Conservation (phyloP, 2,797 vertebrate species). For the Alosa sapidissima region DNA sequence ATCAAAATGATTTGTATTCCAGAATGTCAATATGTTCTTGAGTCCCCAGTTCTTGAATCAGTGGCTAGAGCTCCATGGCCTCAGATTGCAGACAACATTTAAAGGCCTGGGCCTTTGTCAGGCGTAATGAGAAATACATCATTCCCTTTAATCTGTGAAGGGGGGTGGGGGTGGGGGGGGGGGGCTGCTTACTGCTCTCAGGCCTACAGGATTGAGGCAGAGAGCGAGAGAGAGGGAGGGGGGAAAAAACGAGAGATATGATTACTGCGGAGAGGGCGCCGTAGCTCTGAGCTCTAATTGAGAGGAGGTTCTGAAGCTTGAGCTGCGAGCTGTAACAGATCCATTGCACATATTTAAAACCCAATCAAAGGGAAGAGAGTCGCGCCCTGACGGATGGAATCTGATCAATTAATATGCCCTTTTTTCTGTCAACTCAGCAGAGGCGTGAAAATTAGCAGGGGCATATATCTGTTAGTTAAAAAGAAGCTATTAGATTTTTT, state of each 20-base stretch:
- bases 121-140: slow-evolving; percentile 56
- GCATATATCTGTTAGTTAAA: neutral
- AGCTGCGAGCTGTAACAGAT: neutral
- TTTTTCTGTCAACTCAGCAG: neutral
- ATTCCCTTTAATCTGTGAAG: slow-evolving; percentile 53
- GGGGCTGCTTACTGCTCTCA: slow-evolving; percentile 51
- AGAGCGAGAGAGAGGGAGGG: slow-evolving; percentile 9
- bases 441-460: neutral
- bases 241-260: slow-evolving; percentile 4
- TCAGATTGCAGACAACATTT: slow-evolving; percentile 26
- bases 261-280: slow-evolving; percentile 37
- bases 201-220: slow-evolving; percentile 43
- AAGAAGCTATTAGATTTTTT: slow-evolving; percentile 13
- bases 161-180: too few relatives aligned
- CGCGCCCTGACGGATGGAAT: neutral
- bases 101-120: slow-evolving; percentile 47
- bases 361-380: slow-evolving; percentile 23
- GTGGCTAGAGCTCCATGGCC: slow-evolving; percentile 26
- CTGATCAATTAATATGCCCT: slow-evolving; percentile 20
- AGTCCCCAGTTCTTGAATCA: slow-evolving; percentile 31
- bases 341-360: slow-evolving; percentile 38
- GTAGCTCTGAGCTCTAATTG: slow-evolving; percentile 40
- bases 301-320: slow-evolving; percentile 33
- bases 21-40: slow-evolving; percentile 40
- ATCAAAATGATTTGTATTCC: neutral